These are phyloP conservation scores for Halocynthia aurantium DNA, from an alignment of 23 tunicate genomes.

Conservation along the genomic window DNA sequence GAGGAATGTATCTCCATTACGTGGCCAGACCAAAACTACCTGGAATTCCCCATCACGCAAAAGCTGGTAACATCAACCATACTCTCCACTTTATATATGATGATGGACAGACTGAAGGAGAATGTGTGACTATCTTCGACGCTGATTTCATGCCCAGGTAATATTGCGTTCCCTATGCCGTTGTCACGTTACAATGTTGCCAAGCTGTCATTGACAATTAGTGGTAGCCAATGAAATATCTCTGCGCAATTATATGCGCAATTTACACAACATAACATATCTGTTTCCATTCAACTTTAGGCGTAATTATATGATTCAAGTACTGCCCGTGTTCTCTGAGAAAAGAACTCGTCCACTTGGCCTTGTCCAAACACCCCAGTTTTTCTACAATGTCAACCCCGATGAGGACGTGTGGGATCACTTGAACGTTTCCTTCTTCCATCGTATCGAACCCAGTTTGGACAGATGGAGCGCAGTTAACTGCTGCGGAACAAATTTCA, in stretches of 20 bases:
- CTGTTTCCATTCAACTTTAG: slow-evolving; percentile 28
- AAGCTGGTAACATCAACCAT: slow-evolving; percentile 98
- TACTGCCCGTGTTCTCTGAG: slow-evolving; percentile 91
- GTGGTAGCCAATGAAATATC: background rate
- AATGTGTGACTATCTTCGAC: slow-evolving; percentile 86
- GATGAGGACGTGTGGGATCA: slow-evolving; percentile 99
- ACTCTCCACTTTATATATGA: slow-evolving; percentile 88
- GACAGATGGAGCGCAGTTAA: slow-evolving; percentile 99
- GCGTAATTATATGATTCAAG: slow-evolving; percentile 90
- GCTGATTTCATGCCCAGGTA: slow-evolving; percentile 99
- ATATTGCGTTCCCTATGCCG: background rate
- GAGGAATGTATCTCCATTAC: slow-evolving; percentile 83
- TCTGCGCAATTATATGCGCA: background rate
- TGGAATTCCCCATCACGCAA: slow-evolving; percentile 96
- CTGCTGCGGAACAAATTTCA: slow-evolving; percentile 96
- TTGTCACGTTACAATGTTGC: background rate
- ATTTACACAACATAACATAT: background rate
- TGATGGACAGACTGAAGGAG: slow-evolving; percentile 83
- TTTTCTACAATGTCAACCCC: slow-evolving; percentile 97
- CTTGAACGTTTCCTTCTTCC: slow-evolving; percentile 95
- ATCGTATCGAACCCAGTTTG: slow-evolving; percentile 91
- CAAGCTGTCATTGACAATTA: background rate
- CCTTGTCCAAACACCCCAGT: slow-evolving; percentile 95
- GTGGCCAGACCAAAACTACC: slow-evolving; percentile 94
- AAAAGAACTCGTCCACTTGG: slow-evolving; percentile 91